Conservation (phyloP, 2,888 invertebrate species). For the Automeris io region DNA sequence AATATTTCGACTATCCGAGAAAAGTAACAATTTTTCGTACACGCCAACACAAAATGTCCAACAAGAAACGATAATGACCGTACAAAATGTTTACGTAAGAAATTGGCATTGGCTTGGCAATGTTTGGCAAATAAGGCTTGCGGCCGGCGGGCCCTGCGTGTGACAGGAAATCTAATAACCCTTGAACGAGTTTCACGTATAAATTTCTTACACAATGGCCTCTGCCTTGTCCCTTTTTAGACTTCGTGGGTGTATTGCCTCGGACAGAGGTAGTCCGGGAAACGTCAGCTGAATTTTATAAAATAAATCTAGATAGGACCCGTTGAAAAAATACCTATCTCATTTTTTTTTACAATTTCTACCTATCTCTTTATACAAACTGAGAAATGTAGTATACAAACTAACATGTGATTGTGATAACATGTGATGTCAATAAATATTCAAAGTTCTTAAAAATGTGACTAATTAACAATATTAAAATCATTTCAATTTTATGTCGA, state of each 20-base stretch:
- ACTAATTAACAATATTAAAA: too few species aligned
- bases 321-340: slow-evolving; percentile 1
- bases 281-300: slow-evolving; percentile 17
- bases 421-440: too few species aligned
- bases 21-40: slow-evolving; percentile 9
- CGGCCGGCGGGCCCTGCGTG: slow-evolving; percentile 48
- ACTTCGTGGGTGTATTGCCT: slow-evolving; percentile 24
- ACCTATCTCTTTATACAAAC: too few species aligned
- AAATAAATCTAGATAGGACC: slow-evolving; percentile 10
- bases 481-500: too few species aligned
- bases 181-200: slow-evolving; percentile 52
- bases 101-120: slow-evolving; percentile 55
- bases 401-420: too few species aligned
- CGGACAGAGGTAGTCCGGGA: slow-evolving; percentile 13
- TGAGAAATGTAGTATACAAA: too few species aligned
- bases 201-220: slow-evolving; percentile 50
- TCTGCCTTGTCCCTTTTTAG: slow-evolving; percentile 38
- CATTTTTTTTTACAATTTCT: neutral
- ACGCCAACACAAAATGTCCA: slow-evolving; percentile 33
- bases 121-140: slow-evolving; percentile 63
- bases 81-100: slow-evolving; percentile 60
- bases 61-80: slow-evolving; percentile 53
- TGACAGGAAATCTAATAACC: slow-evolving; percentile 71
- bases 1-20: slow-evolving; percentile 5
- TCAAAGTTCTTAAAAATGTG: too few species aligned